Evolutionary conservation across 1,140 invertebrate genomes (phyloP).

Genomic region (Dryas iulia): DNA sequence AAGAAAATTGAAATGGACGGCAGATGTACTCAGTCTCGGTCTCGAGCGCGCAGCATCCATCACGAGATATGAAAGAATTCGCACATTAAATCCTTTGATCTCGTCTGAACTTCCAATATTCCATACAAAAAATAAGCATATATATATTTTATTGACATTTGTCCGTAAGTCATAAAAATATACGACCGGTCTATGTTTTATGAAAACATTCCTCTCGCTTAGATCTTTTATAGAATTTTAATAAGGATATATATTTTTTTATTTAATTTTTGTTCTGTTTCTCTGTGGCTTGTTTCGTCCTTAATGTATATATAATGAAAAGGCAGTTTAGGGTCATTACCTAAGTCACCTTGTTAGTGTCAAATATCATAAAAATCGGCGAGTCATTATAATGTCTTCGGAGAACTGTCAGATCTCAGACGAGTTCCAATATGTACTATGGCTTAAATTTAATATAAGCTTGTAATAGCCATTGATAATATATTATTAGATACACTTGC

Average conservation of each 20-base stretch:
- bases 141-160: background rate
- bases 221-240: background rate
- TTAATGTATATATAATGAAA: background rate
- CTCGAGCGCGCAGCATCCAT: background rate
- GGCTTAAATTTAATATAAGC: no score
- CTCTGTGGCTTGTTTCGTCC: background rate
- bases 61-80: slow-evolving; percentile 1
- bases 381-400: background rate
- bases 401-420: background rate
- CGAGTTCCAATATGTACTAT: no score
- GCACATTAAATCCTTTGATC: background rate
- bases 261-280: background rate
- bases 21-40: background rate
- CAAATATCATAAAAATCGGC: background rate
- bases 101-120: background rate
- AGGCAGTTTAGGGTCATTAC: background rate
- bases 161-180: background rate
- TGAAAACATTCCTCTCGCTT: background rate
- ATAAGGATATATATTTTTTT: background rate
- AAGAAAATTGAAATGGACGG: background rate
- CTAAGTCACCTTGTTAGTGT: background rate
- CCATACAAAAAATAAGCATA: background rate
- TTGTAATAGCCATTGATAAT: no score
- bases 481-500: no score
- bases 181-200: background rate